Base-by-base conservation (phyloP, 2,113 vertebrate species). In the Cyprinodon variegatus region DNA sequence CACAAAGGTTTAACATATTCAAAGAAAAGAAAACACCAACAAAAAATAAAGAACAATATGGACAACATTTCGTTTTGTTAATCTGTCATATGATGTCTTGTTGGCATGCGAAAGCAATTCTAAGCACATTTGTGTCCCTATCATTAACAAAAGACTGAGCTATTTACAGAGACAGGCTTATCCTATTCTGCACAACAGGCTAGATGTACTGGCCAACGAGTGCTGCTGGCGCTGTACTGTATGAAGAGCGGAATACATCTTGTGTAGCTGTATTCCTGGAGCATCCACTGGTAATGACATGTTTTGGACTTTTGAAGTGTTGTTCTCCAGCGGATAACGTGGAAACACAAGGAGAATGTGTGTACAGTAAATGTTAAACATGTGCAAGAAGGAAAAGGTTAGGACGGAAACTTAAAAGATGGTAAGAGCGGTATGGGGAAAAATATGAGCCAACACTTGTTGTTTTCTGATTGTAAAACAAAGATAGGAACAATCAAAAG, bases 51-150 rank as follows among this genome's bases (percentile, higher is more conserved):
- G 63, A 57, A 69, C 71, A 62, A 72, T 68, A 60, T n/a, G 83
- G 88, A 85, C 63, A 88, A 84, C 61, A 64, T 70, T 77, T 72
- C 82, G 77, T 88, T 82, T 29, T 29, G 29, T 29, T 29, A 29
- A 85, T 89, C 87, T 76, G 79, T 92, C 81, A 86, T 91, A 89
- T 87, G 80, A 78, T 91, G 90, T 93, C 91, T 86, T 89, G 91
- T 93, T 92, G 93, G 94, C 93, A 95, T 93, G 93, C 91, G 62
- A 91, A 90, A 89, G 92, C 92, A 94, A 92, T 92, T 89, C 82
- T 90, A 93, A 95, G 94, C 93, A 94, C 94, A 94, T 93, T 87
- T 83, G 86, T 94, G 89, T 94, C 86, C 94, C 87, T 93, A 88
- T 90, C 88, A 86, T 89, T 87, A 83, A 91, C 85, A 88, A 81